A percentile compares a stretch with the other conserved stretches of the same genome.
These are phyloP conservation scores for Penelope pileata DNA, from an alignment of 2,113 vertebrate genomes.

Conservation along the genomic window DNA sequence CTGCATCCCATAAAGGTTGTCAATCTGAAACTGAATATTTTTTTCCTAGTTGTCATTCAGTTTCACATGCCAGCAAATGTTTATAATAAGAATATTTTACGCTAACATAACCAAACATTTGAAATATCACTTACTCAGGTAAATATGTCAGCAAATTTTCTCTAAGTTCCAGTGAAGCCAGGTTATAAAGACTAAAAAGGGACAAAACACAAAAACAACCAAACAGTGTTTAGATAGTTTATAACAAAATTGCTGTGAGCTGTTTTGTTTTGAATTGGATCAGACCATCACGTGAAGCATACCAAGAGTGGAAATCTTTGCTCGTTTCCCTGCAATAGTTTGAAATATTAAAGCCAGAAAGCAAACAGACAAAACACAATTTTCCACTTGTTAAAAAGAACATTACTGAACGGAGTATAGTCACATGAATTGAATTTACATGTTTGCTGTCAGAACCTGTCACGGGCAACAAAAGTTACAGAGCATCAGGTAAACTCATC, in stretches of 20 bases:
- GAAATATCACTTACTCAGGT: slow-evolving; percentile 89
- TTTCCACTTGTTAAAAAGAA: neutral
- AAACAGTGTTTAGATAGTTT: neutral
- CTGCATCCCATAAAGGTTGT: neutral
- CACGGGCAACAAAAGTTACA: neutral
- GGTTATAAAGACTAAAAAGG: slow-evolving; percentile 89
- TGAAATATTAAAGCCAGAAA: neutral
- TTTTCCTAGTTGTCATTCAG: neutral
- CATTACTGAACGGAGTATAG: neutral
- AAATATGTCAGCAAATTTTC: slow-evolving; percentile 96
- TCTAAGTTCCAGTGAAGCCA: slow-evolving; percentile 95
- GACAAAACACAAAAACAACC: neutral
- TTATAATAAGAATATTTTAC: neutral
- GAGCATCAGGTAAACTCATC: slow-evolving; percentile 13
- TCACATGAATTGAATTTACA: neutral
- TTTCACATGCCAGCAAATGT: neutral
- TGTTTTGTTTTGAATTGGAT: neutral
- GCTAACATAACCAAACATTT: neutral
- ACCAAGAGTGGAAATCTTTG: neutral
- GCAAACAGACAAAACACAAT: neutral
- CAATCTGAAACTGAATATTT: neutral
- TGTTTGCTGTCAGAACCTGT: neutral
- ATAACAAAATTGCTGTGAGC: neutral
- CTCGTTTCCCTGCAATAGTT: neutral
- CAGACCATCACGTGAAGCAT: neutral